Base-by-base conservation (phyloP, 2,797 vertebrate genomes). In the Tinamus major region DNA sequence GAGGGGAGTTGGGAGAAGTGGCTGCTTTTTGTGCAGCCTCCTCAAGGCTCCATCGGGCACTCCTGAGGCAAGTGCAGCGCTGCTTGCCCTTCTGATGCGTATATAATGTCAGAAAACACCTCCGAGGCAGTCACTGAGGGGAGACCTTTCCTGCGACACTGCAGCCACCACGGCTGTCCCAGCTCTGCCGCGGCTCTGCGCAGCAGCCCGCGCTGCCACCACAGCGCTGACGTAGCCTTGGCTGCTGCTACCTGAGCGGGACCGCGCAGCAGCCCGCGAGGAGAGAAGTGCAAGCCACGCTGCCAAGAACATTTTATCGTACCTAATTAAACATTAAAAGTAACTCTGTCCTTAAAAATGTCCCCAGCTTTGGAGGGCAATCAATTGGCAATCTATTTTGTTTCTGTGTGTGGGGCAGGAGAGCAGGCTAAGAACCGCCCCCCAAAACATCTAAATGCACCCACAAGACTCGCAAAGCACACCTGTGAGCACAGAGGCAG, bases 301-400 rank as follows among this genome's bases (percentile, higher is more conserved):
- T 55, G 75, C 82, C 92, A 81, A 78, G 89, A 87, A 87, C 82
- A n/a, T 74, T 82, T 92, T 64, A 92, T 72, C 75, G 20, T 81
- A 92, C 58, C 72, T 87, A 92, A 94, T 90, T 87, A 94, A 96
- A 96, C 41, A 55, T 62, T 95, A 71, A 93, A 87, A 65, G 65
- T 63, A 89, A 83, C 69, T 76, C 51, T 75, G 75, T 87, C 46
- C 71, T 90, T 53, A 51, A 76, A 83, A 89, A 81, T 10, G 72
- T 79, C 86, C 78, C 65, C 59, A 86, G 72, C 65, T 51, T 58
- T 27, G 41, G 79, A 92, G 56, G 80, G 46, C 80, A 55, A 62
- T 42, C 56, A 82, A 81, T 56, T 89, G 31, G 53, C 79, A 79
- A 82, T 72, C 21, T 67, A 29, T 67, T 61, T 85, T 29, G 35